Conservation (phyloP, 1,140 invertebrate genomes). For the Lepidurus apus region DNA sequence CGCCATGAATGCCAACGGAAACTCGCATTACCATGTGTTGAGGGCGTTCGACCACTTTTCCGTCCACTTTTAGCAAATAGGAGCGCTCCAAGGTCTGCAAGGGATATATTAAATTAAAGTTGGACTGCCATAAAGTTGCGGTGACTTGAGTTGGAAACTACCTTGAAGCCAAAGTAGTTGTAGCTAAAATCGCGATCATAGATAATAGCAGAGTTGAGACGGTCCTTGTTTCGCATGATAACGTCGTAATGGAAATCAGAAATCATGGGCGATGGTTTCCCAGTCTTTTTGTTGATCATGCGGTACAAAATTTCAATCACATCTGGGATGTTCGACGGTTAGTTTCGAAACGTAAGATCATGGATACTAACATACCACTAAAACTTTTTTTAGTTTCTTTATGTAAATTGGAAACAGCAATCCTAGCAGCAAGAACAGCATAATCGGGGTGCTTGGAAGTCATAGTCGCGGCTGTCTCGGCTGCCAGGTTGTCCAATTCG, state of each 20-base stretch:
- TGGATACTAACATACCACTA: constrained; percentile 57
- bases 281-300: constrained; percentile 66
- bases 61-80: constrained; percentile 89
- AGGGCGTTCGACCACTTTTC: constrained; percentile 90
- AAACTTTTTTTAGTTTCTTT: constrained; percentile 92
- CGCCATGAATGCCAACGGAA: constrained; percentile 90
- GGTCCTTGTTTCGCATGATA: constrained; percentile 79
- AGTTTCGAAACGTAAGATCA: constrained; percentile 32
- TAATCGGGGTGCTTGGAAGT: constrained; percentile 96
- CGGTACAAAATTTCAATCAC: constrained; percentile 83
- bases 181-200: constrained; percentile 97
- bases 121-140: background rate
- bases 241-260: constrained; percentile 76
- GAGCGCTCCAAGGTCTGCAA: constrained; percentile 82
- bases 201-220: constrained; percentile 91
- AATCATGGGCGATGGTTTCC: constrained; percentile 70
- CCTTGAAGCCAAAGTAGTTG: constrained; percentile 98
- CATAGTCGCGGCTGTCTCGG: constrained; percentile 93
- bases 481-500: constrained; percentile 93
- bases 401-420: constrained; percentile 95
- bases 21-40: constrained; percentile 99
- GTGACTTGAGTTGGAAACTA: constrained; percentile 39
- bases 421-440: constrained; percentile 87
- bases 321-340: constrained; percentile 57
- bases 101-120: constrained; percentile 32